Evolutionary conservation across 2,113 vertebrate genomes (phyloP).

Genomic region (Nyctibius bracteatus): DNA sequence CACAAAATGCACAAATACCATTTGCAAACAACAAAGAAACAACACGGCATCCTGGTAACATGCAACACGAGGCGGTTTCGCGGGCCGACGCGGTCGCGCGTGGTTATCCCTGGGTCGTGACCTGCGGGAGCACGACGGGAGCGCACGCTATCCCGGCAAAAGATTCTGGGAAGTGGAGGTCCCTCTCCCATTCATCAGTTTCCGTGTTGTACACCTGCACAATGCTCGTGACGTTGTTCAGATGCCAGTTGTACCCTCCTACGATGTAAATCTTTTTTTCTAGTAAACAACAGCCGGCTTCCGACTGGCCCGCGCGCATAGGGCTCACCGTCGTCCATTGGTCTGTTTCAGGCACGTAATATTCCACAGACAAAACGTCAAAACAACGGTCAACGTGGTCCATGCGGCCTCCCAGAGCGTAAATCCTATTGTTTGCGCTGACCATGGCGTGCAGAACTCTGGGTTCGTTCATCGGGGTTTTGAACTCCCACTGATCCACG

Average conservation of each 20-base stretch:
- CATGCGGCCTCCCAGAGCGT: constrained; percentile 92
- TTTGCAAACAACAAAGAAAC: neutral
- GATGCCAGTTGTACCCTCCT: constrained; percentile 96
- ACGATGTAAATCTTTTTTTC: constrained; percentile 90
- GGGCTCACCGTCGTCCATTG: constrained; percentile 94
- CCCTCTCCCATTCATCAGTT: constrained; percentile 94
- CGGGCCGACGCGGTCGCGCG: fast-evolving
- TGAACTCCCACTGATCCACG: constrained; percentile 87
- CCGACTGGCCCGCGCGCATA: constrained; percentile 93
- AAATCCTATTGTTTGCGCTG: constrained; percentile 74
- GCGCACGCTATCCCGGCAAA: constrained; percentile 91
- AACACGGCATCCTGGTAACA: neutral
- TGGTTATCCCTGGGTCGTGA: constrained; percentile 71
- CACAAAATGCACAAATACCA: neutral
- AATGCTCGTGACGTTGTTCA: constrained; percentile 96
- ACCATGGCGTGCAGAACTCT: constrained; percentile 93
- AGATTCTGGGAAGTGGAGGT: constrained; percentile 95
- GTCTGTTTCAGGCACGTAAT: constrained; percentile 87
- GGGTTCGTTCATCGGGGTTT: constrained; percentile 91
- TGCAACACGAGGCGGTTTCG: neutral
- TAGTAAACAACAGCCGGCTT: constrained; percentile 90
- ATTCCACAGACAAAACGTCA: constrained; percentile 90
- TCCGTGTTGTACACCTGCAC: constrained; percentile 97
- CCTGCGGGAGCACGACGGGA: constrained; percentile 84
- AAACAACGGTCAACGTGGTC: constrained; percentile 97